Evolutionary conservation across 2,113 vertebrate species (phyloP).

Genomic region (Myocastor coypus): DNA sequence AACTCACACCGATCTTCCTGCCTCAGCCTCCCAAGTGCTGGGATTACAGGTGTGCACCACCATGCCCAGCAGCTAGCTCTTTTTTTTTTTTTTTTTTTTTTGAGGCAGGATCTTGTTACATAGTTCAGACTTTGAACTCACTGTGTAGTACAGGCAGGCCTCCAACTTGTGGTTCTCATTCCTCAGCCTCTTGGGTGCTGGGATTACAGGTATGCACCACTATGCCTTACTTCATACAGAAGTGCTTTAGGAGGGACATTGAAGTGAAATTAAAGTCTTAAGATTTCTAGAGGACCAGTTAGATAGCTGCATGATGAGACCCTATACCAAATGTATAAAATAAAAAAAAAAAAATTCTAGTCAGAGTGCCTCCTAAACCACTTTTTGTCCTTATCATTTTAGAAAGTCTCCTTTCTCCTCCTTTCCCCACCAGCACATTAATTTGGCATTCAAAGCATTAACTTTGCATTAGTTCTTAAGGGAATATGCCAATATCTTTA

Average conservation of each 20-base stretch:
- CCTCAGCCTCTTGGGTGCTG: not conserved
- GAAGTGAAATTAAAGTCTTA: not conserved
- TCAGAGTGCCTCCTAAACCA: not conserved
- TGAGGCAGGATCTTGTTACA: too few relatives aligned
- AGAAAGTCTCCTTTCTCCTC: not conserved
- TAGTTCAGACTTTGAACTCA: not conserved
- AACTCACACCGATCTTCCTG: too few relatives aligned
- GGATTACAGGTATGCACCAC: not conserved
- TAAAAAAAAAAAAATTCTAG: too few relatives aligned
- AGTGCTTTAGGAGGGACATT: not conserved
- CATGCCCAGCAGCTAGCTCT: too few relatives aligned
- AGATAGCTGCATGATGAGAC: too few relatives aligned
- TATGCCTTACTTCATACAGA: not conserved
- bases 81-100: too few relatives aligned
- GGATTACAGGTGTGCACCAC: too few relatives aligned
- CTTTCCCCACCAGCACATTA: too few relatives aligned
- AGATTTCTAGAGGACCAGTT: not conserved
- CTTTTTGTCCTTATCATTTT: not conserved
- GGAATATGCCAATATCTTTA: not conserved
- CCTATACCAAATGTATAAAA: too few relatives aligned
- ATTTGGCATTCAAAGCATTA: not conserved
- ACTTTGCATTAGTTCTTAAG: not conserved
- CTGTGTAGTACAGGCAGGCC: not conserved
- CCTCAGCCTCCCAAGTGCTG: too few relatives aligned
- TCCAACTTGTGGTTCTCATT: not conserved